Percentiles rank a stretch among this genome's conserved stretches.
phyloP scores from a whole-genome alignment of 2,888 invertebrate species.

The Lepetodrilus schrolli region DNA sequence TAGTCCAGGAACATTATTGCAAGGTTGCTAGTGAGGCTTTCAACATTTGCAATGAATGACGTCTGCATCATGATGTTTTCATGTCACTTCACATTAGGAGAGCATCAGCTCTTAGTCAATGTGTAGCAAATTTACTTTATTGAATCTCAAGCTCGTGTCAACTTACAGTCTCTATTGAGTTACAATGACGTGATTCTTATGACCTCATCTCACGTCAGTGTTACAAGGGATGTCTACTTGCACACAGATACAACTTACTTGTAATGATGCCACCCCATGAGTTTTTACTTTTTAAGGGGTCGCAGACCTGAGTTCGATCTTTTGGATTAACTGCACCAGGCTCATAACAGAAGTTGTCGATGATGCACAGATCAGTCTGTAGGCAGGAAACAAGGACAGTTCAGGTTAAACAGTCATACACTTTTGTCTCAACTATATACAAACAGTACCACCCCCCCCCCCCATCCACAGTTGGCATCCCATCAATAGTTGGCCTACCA shows the following conservation, averaged over 20 bases:
- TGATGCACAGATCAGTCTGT: constrained; percentile 50
- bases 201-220: no score
- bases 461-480: not conserved
- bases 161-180: no score
- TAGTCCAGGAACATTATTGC: no score
- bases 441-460: not conserved
- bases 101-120: no score
- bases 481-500: not conserved
- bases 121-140: no score
- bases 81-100: no score
- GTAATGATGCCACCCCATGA: constrained; percentile 33
- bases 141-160: no score
- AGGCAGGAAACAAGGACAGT: not conserved
- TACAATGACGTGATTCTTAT: no score
- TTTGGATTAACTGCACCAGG: constrained; percentile 39
- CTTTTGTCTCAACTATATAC: not conserved
- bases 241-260: constrained; percentile 31
- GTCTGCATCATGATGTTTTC: no score
- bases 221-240: not conserved
- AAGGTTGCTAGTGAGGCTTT: no score
- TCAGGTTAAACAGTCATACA: not conserved
- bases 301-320: constrained; percentile 39
- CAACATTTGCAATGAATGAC: no score
- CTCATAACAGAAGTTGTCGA: constrained; percentile 45
- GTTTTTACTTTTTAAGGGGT: constrained; percentile 1